These are phyloP conservation scores for Enteromius anoplus DNA, from an alignment of 2,797 vertebrate species.

Conservation along the genomic window DNA sequence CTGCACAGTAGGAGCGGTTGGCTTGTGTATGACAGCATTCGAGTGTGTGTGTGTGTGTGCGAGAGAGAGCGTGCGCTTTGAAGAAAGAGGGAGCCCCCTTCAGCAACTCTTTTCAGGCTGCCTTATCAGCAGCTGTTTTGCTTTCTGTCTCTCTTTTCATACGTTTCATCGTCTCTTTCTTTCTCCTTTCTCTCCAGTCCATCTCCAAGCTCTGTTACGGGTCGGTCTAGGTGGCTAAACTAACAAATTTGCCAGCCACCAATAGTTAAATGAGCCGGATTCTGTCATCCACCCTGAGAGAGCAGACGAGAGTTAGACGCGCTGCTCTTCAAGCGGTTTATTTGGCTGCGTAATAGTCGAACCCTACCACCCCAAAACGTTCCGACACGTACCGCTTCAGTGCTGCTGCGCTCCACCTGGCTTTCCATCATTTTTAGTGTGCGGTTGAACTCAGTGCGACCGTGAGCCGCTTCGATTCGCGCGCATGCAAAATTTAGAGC, in stretches of 20 bases:
- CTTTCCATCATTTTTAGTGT: slow-evolving; percentile 7
- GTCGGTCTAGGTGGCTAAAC: slow-evolving; percentile 28
- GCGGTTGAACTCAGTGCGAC: background rate
- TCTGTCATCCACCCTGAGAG: slow-evolving; percentile 15
- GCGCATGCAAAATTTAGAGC: background rate
- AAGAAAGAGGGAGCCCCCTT: slow-evolving; percentile 60
- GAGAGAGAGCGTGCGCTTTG: slow-evolving; percentile 34
- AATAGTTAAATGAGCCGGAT: slow-evolving; percentile 41
- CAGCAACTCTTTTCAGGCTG: slow-evolving; percentile 54
- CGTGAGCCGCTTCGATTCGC: background rate
- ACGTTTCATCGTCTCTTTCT: slow-evolving; percentile 6
- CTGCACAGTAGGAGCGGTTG: slow-evolving; percentile 43
- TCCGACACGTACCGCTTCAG: background rate
- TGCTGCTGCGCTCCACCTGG: background rate
- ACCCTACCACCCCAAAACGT: background rate
- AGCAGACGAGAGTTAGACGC: background rate
- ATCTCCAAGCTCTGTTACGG: slow-evolving; percentile 31
- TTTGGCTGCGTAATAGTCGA: slow-evolving; percentile 14
- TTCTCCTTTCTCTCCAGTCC: slow-evolving; percentile 26
- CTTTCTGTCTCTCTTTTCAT: slow-evolving; percentile 40
- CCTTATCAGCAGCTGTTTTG: slow-evolving; percentile 60
- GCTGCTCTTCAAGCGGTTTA: slow-evolving; percentile 2
- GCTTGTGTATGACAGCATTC: slow-evolving; percentile 25
- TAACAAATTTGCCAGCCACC: slow-evolving; percentile 37
- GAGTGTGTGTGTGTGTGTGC: slow-evolving; percentile 38